These are phyloP conservation scores for Sebastes variabilis DNA, from an alignment of 2,797 vertebrate species.

Conservation along the genomic window DNA sequence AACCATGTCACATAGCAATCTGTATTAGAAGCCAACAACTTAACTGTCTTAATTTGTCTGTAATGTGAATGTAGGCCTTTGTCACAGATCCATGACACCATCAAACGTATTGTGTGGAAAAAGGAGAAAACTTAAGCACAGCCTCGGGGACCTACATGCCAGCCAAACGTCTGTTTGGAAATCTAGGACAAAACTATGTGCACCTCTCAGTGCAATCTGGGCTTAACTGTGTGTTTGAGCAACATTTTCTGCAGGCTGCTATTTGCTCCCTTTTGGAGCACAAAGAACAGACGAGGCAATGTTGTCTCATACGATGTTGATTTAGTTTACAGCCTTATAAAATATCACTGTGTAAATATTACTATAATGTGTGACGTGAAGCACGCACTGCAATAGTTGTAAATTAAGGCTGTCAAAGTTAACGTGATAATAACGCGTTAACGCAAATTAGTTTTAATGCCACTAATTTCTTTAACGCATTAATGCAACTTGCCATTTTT, in stretches of 20 bases:
- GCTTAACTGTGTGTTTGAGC: slow-evolving; percentile 36
- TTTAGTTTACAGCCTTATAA: neutral
- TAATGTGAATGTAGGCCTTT: slow-evolving; percentile 41
- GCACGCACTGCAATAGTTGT: neutral
- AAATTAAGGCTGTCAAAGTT: neutral
- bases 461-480: too few species aligned
- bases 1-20: slow-evolving; percentile 32
- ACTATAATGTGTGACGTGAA: neutral
- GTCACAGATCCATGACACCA: slow-evolving; percentile 43
- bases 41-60: slow-evolving; percentile 10
- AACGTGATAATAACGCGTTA: too few species aligned
- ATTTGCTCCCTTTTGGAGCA: slow-evolving; percentile 17
- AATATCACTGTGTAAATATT: neutral
- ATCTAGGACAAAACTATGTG: slow-evolving; percentile 65
- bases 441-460: too few species aligned
- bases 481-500: too few species aligned
- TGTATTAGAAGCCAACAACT: slow-evolving; percentile 5
- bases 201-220: slow-evolving; percentile 41
- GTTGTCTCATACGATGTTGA: slow-evolving; percentile 31
- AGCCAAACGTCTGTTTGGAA: slow-evolving; percentile 57
- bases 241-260: slow-evolving; percentile 31
- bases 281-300: slow-evolving; percentile 40
- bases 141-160: slow-evolving; percentile 38
- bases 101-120: slow-evolving; percentile 31
- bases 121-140: slow-evolving; percentile 17